Base-by-base conservation (phyloP, 2,113 vertebrate species). In the Stegastes partitus region DNA sequence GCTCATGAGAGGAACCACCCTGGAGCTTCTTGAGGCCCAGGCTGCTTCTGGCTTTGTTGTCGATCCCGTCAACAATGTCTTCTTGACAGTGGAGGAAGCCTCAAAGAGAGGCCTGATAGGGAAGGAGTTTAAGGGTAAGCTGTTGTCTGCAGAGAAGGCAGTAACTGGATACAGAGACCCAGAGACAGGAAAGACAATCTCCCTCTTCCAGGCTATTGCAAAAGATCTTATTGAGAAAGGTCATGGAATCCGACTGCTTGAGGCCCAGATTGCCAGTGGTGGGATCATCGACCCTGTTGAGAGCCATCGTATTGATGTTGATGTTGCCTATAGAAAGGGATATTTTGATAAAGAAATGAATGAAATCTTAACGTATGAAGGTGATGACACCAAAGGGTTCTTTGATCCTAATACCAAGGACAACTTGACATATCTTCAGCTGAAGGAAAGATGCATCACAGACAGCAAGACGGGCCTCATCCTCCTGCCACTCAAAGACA, bases 361-460 rank as follows among this genome's bases (percentile, higher is more conserved):
- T 87, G 96, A 96, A 49, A 99, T 99, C 79, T 94, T 99, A 19
- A 93, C 94, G 1, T 98, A 99, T 67, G 97, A 98, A 23, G 96
- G 95, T 7, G 97, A 99, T 76, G 98, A 99, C 69, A 98, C 97
- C 14, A 99, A 99, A 89, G 98, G 97, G 1, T 99, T 99, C 91
- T 99, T 99, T 82, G 98, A 99, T 88, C 98, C 98, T 12, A 99
- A 99, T 90, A 99, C 97, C 18, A 96, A 99, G 77, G 97, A 99
- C 61, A 99, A 99, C 82, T 87, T 99, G 66, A 99, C 98, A 0
- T 99, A 99, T 85, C 90, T 99, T 77, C 96, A 99, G 47, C 92
- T 99, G 51, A 98, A 98, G 87, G 95, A 97, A 3, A 95, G 97
- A 25, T 99, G 98, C 91, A 96, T 98, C 28, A 96, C 90, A 75